Conservation (phyloP, 2,113 vertebrate genomes). For the Phylloscopus trochiloides region DNA sequence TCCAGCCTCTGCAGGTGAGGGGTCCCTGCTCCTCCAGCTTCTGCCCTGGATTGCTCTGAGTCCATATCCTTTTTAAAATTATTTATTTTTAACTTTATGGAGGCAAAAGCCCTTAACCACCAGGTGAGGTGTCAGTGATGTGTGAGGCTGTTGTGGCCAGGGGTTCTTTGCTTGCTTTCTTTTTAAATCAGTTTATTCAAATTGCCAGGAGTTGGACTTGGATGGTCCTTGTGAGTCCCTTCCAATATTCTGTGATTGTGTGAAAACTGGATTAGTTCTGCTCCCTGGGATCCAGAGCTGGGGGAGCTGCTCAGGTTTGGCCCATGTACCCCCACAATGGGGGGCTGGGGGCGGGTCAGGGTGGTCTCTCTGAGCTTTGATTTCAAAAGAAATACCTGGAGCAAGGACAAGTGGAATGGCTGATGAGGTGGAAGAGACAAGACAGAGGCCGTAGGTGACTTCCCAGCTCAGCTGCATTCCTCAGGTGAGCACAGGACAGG, state of each 20-base stretch:
- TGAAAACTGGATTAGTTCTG: neutral
- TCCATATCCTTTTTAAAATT: neutral
- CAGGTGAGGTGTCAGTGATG: rapidly evolving
- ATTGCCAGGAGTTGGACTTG: neutral
- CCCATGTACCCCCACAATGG: neutral
- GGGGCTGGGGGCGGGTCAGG: neutral
- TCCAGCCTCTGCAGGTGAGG: rapidly evolving
- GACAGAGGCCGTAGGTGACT: neutral
- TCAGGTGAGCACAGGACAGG: neutral
- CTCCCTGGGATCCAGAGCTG: neutral
- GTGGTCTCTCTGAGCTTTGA: neutral
- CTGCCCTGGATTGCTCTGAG: neutral
- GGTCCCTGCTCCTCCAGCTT: neutral
- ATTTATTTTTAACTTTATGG: neutral
- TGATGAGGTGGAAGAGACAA: neutral
- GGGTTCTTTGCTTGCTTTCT: neutral
- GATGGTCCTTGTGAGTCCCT: neutral
- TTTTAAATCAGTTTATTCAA: neutral
- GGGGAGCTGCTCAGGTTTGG: neutral
- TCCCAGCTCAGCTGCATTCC: neutral
- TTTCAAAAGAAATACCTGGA: neutral
- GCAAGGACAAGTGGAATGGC: neutral
- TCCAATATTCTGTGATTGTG: neutral
- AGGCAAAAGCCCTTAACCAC: neutral
- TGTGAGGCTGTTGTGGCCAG: neutral